These are phyloP conservation scores for Pseudolaguvia tuberculata DNA, from an alignment of 2,113 vertebrate species.

Conservation along the genomic window DNA sequence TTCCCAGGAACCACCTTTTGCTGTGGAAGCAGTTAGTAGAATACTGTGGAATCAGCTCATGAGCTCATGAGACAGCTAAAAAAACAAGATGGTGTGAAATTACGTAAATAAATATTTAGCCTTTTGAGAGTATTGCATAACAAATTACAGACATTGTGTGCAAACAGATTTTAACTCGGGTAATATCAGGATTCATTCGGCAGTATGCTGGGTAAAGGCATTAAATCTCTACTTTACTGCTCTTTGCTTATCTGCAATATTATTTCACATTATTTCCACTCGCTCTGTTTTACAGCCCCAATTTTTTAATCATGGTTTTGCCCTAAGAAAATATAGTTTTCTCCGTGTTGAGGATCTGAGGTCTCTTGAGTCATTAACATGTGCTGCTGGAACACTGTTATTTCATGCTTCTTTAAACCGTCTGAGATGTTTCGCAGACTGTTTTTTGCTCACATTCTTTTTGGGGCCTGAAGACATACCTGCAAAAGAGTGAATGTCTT, in stretches of 20 bases:
- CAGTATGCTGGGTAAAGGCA: background rate
- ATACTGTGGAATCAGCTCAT: conserved; percentile 12
- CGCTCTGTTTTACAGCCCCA: background rate
- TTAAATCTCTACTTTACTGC: background rate
- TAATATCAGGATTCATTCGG: background rate
- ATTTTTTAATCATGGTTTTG: conserved; percentile 2
- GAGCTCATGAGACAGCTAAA: background rate
- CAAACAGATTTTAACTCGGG: background rate
- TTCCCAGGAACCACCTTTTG: conserved; percentile 45
- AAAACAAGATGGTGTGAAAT: conserved; percentile 2
- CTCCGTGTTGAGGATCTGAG: conserved; percentile 3
- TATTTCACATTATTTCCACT: conserved; percentile 8
- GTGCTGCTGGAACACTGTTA: conserved; percentile 65
- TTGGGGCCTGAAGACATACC: conserved; percentile 62
- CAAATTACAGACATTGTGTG: background rate
- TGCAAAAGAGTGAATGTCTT: conserved; percentile 59
- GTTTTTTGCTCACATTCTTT: conserved; percentile 61
- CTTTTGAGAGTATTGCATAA: background rate
- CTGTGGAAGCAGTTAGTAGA: conserved; percentile 31
- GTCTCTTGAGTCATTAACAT: conserved; percentile 57
- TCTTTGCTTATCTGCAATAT: background rate
- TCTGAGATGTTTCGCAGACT: conserved; percentile 57
- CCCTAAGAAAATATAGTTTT: conserved; percentile 27
- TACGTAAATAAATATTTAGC: conserved; percentile 6
- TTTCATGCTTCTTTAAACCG: conserved; percentile 53